Base-by-base conservation (phyloP, 2,797 vertebrate species). In the Antennarius maculatus region DNA sequence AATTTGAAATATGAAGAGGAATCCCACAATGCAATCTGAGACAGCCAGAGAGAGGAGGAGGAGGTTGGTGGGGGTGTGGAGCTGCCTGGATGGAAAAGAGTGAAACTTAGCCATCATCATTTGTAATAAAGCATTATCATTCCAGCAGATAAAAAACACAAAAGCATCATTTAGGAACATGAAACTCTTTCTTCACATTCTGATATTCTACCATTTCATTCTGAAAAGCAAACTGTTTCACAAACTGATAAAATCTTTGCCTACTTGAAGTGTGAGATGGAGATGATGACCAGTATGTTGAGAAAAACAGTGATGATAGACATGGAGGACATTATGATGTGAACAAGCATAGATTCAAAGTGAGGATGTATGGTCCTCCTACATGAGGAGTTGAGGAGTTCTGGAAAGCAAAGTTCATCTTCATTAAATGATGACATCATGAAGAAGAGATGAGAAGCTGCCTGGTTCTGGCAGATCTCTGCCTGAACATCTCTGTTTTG, bases 271-370 rank as follows among this genome's bases (percentile, higher is more conserved):
- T 23, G 23, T 23, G 23, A 23, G 23, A 23, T 23, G 23, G 23
- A 23, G 23, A 23, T 23, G 23, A 93, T 91, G 72, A 94, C 82
- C n/a, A 89, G 71, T 45, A 92, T 75, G 51, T 93, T 95, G 10
- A 92, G 92, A 23, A 78, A 69, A 7, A 91, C 6, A 0, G 90
- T 94, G 76, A 92, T 15, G 6, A 81, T 0, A 16, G 79, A 72
- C 47, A 83, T 28, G 46, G 12, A 56, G 18, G 65, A 69, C 28
- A 87, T 59, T 1, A 73, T 16, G 5, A 57, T 23, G 52, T 63
- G 78, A 9, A 13, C 9, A 0, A 69, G 5, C 0, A 68, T 6
- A 1, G 39, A 17, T 4, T 7, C 18, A 11, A 11, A 11, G 1
- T 12, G 29, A n/a, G 54, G 8, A 29, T 8, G 41, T 3, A 2